Base-by-base conservation (phyloP, 2,797 vertebrate genomes). In the Euthynnus affinis region DNA sequence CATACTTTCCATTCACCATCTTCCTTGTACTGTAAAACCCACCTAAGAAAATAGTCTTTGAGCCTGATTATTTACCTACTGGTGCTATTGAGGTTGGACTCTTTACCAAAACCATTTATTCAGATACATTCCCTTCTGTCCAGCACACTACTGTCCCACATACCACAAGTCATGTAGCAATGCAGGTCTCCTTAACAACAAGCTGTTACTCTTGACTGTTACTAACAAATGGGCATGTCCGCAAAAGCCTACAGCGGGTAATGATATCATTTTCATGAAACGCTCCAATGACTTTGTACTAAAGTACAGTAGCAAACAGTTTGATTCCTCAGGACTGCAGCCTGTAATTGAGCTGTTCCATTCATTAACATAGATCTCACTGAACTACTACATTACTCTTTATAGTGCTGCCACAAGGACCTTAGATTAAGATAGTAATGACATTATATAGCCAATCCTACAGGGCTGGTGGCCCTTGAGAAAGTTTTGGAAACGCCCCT, bases 261-360 rank as follows among this genome's bases (percentile, higher is more conserved):
- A 55, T 48, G 49, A 57, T 17, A 49, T 82, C 27, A 71, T 76
- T n/a, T 22, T 73, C 44, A 78, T 56, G 3, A 66, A 75, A 73
- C 58, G 52, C 57, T 46, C 17, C 42, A 32, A 29, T 42, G 60
- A 71, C 68, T 76, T 83, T 72, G 9, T 78, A 79, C 67, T 20
- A 57, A 81, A 71, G 57, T 84, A 61, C 46, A 44, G 81, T 81
- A 88, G 86, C 83, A 87, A 84, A 78, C 57, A 37, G 83, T 86
- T 76, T 17, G 70, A 87, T 29, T 88, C 88, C 90, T 94, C 91
- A 92, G 93, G 91, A 92, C 87, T 17, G 53, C 84, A 79, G 74
- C 58, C 15, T 46, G 4, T 52, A 56, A 83, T 20, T 29, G 42
- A 83, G 75, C 82, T 29, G 82, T 76, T 79, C 75, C 69, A 87